phyloP scores from a whole-genome alignment of 2,113 vertebrate species.

The Vulpes ferrilata region DNA sequence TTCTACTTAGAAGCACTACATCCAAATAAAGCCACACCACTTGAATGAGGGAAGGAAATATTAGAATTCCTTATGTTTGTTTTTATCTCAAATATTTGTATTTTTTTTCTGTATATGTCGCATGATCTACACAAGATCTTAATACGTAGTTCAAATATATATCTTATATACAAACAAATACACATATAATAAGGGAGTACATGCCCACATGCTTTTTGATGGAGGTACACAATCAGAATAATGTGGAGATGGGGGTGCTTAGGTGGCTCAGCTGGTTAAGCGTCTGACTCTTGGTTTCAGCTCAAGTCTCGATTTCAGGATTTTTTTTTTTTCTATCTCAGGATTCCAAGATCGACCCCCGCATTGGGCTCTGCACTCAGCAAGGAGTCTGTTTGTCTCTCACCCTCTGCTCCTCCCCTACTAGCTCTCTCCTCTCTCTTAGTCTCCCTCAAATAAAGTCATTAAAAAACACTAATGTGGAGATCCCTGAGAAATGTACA shows the following conservation, averaged over 20 bases:
- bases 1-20: slow-evolving; percentile 5
- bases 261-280: background rate
- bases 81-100: slow-evolving; percentile 35
- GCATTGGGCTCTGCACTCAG: background rate
- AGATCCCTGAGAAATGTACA: background rate
- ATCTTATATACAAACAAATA: background rate
- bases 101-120: background rate
- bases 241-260: background rate
- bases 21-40: background rate
- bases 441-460: background rate
- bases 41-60: background rate
- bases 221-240: background rate
- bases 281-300: background rate
- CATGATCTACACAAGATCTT: background rate
- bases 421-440: background rate
- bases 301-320: background rate
- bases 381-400: background rate
- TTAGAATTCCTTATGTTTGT: background rate
- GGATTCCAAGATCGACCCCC: background rate
- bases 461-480: background rate
- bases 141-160: background rate
- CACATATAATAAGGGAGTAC: background rate
- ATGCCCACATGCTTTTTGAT: slow-evolving; percentile 7
- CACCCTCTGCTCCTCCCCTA: background rate
- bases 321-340: background rate